Conservation (phyloP, 2,888 invertebrate genomes). For the Drosophila algonquin region DNA sequence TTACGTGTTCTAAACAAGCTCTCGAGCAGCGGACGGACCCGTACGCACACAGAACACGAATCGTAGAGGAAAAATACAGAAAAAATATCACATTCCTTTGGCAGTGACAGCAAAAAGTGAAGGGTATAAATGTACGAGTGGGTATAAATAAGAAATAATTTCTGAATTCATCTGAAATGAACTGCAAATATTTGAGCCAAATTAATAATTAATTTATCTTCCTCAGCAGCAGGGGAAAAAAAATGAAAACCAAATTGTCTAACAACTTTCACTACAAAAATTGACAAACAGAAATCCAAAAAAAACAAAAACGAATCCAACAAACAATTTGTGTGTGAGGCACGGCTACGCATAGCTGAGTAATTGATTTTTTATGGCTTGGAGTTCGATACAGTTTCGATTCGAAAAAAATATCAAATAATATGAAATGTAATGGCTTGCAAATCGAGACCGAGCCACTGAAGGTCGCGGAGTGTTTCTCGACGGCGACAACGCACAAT, state of each 20-base stretch:
- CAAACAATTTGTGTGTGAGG: constrained; percentile 29
- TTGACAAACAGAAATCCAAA: constrained; percentile 20
- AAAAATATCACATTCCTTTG: constrained; percentile 32
- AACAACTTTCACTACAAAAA: constrained; percentile 59
- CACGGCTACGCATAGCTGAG: constrained; percentile 64
- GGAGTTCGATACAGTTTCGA: constrained; percentile 53
- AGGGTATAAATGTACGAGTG: constrained; percentile 36
- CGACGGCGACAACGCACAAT: constrained; percentile 63
- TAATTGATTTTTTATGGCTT: constrained; percentile 63
- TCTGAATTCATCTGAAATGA: constrained; percentile 36
- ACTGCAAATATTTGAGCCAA: constrained; percentile 34
- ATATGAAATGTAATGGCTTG: constrained; percentile 72
- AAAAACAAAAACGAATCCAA: constrained; percentile 15
- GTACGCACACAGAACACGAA: constrained; percentile 47
- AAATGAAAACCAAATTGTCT: constrained; percentile 22
- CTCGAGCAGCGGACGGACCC: constrained; percentile 13
- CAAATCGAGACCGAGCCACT: constrained; percentile 69
- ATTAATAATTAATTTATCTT: constrained; percentile 55
- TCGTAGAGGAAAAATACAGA: too few species aligned
- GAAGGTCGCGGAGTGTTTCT: constrained; percentile 58
- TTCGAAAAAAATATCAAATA: constrained; percentile 46
- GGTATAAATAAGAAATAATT: constrained; percentile 31
- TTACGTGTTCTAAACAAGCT: constrained; percentile 40
- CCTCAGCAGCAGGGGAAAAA: constrained; percentile 29
- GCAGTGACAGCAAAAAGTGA: constrained; percentile 40